Conservation (phyloP, 2,797 vertebrate genomes). For the Pogoniulus pusillus region DNA sequence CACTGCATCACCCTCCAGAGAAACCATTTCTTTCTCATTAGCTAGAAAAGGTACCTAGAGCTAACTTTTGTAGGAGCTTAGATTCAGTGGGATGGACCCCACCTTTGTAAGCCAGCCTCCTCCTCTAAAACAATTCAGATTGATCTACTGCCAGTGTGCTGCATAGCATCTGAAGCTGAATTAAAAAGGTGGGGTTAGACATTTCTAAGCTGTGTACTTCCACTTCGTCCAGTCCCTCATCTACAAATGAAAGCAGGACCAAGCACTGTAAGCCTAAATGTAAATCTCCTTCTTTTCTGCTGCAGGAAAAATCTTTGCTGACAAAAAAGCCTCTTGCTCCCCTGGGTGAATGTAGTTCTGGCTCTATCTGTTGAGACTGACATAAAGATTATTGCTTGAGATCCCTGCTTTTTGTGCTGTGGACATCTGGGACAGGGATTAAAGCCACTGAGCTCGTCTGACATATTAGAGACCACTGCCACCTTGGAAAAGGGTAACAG, state of each 20-base stretch:
- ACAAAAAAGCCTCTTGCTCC: neutral
- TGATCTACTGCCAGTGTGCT: neutral
- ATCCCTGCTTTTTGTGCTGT: slow-evolving; percentile 42
- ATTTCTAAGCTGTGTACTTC: neutral
- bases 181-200: neutral
- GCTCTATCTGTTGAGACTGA: slow-evolving; percentile 45
- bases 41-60: neutral
- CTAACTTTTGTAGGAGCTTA: neutral
- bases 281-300: slow-evolving; percentile 1
- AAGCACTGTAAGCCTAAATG: neutral
- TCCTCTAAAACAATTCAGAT: neutral
- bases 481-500: slow-evolving; percentile 43
- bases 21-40: neutral
- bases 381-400: slow-evolving; percentile 45
- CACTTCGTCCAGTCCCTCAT: neutral
- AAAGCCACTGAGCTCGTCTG: slow-evolving; percentile 36
- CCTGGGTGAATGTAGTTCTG: neutral
- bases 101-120: neutral
- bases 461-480: neutral
- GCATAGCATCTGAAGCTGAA: neutral
- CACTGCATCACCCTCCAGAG: neutral
- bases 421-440: slow-evolving; percentile 49
- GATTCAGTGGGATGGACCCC: neutral
- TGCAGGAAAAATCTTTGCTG: slow-evolving; percentile 19
- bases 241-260: neutral